Conservation (phyloP, 2,797 vertebrate genomes). For the Pipistrellus pipistrellus region DNA sequence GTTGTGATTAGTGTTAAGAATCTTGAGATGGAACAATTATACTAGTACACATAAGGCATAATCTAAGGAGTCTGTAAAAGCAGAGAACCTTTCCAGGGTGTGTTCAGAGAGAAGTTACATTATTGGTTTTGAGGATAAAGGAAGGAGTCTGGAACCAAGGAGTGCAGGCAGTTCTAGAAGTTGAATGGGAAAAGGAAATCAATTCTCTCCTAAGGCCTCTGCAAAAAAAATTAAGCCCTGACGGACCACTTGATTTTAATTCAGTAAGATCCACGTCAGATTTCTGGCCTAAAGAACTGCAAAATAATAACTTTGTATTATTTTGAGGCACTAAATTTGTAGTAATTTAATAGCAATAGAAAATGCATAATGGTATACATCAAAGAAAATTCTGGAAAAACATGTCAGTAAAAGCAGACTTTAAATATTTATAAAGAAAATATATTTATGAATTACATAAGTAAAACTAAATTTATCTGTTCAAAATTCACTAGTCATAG, state of each 20-base stretch:
- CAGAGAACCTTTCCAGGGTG: background rate
- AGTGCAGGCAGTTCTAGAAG: background rate
- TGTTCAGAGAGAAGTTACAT: background rate
- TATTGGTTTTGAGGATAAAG: background rate
- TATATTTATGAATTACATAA: background rate
- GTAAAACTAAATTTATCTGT: constrained; percentile 42
- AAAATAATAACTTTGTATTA: background rate
- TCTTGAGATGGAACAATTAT: background rate
- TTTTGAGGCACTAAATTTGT: background rate
- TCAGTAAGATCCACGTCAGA: background rate
- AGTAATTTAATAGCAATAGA: constrained; percentile 4
- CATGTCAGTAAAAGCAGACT: background rate
- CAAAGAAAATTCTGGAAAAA: constrained; percentile 25
- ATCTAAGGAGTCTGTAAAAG: background rate
- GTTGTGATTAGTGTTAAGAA: constrained; percentile 13
- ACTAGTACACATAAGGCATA: background rate
- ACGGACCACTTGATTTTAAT: background rate
- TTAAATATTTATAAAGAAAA: background rate
- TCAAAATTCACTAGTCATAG: constrained; percentile 43
- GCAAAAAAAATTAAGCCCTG: background rate
- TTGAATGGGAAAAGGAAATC: background rate
- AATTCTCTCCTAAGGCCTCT: background rate
- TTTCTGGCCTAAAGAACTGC: background rate
- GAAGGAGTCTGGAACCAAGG: background rate
- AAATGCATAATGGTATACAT: background rate